phyloP scores from a whole-genome alignment of 2,113 vertebrate species.

The Regulus satrapa region DNA sequence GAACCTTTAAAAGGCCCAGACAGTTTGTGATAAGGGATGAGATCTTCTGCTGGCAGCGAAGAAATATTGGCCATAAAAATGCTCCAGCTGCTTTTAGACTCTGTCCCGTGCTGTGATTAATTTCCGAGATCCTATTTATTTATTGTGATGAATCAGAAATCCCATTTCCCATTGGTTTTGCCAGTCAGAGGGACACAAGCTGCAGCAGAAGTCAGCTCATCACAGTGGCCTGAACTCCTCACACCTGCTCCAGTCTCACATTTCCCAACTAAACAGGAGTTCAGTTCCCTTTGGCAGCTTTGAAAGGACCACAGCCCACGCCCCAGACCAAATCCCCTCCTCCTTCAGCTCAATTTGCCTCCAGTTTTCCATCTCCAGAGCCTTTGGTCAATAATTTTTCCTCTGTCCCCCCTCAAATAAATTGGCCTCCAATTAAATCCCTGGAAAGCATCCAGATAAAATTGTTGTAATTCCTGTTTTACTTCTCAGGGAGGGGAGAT shows the following conservation, averaged over 20 bases:
- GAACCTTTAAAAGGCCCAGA: not conserved
- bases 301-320: not conserved
- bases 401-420: not conserved
- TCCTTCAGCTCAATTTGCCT: not conserved
- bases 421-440: not conserved
- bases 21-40: not conserved
- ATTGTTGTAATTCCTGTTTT: not conserved
- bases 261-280: accelerated
- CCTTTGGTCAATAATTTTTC: not conserved
- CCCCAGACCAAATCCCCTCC: not conserved
- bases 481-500: not conserved
- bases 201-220: not conserved
- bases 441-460: not conserved
- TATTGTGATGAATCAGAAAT: not conserved
- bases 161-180: not conserved
- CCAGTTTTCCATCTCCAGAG: not conserved
- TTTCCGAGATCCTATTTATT: not conserved
- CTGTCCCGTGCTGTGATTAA: not conserved
- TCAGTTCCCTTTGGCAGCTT: not conserved
- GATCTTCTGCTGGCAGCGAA: not conserved
- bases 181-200: not conserved
- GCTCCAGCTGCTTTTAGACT: not conserved
- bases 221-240: not conserved
- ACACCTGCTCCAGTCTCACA: accelerated
- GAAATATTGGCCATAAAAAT: not conserved